A percentile compares a stretch with the other conserved stretches of the same genome.
Evolutionary conservation across 2,888 invertebrate species (phyloP).

Genomic region (Aplocera efformata): DNA sequence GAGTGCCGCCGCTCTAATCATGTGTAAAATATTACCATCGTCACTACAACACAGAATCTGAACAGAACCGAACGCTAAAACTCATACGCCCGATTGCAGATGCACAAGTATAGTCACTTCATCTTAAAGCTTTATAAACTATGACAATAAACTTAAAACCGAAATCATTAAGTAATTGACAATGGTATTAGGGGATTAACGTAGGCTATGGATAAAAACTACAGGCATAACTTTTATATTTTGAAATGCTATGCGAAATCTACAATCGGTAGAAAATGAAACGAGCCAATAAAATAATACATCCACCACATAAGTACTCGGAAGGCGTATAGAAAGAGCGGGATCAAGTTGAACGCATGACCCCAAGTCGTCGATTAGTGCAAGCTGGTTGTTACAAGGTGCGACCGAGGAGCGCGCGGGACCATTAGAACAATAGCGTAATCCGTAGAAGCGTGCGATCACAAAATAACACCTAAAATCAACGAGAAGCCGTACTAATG

Average conservation of each 20-base stretch:
- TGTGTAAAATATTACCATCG: slow-evolving; percentile 77
- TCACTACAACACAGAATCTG: slow-evolving; percentile 66
- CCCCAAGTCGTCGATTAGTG: slow-evolving; percentile 45
- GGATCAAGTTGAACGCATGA: slow-evolving; percentile 65
- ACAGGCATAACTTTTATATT: slow-evolving; percentile 1
- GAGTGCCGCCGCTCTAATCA: slow-evolving; percentile 68
- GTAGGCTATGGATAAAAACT: slow-evolving; percentile 1
- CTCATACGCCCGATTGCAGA: slow-evolving; percentile 63
- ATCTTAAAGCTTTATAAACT: slow-evolving; percentile 18
- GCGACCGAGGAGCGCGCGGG: slow-evolving; percentile 51
- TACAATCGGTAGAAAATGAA: slow-evolving; percentile 9
- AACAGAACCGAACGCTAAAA: slow-evolving; percentile 60
- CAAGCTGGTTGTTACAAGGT: slow-evolving; percentile 44
- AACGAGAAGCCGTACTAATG: slow-evolving; percentile 52
- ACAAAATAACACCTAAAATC: slow-evolving; percentile 69
- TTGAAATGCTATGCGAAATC: slow-evolving; percentile 11
- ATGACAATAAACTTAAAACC: not conserved
- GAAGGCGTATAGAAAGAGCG: slow-evolving; percentile 56
- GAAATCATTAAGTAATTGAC: too few species aligned
- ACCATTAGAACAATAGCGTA: slow-evolving; percentile 72
- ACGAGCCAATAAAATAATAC: slow-evolving; percentile 28
- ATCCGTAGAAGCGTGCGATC: slow-evolving; percentile 66
- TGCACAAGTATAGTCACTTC: slow-evolving; percentile 57
- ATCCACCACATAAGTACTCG: slow-evolving; percentile 40
- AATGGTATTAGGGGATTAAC: not conserved